Base-by-base conservation (phyloP, 2,113 vertebrate genomes). In the Chroicocephalus ridibundus region DNA sequence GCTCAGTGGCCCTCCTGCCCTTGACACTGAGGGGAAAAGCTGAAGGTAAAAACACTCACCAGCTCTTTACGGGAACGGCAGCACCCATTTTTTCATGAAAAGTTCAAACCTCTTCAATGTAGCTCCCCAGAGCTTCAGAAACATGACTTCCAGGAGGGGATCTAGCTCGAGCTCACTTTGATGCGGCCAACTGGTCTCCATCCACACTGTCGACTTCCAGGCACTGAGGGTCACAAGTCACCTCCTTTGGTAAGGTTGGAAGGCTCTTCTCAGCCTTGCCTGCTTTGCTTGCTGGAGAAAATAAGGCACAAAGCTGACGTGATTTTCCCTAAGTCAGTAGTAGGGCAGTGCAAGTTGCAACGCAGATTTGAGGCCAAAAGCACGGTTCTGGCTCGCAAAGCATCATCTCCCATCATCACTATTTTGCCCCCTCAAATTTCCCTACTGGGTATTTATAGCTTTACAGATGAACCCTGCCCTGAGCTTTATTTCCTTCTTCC, bases 401-500 rank as follows among this genome's bases (percentile, higher is more conserved):
- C 27, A n/a, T 74, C 9, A 4, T 82, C 25, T 61, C 24, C n/a
- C n/a, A 82, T 81, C 90, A 78, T 34, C 58, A 38, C 29, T 40
- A 24, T 86, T 93, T 79, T 85, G 38, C 68, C 32, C 40, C 32
- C 29, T 87, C 70, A 72, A 58, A 96, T 96, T 96, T 97, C n/a
- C 77, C 77, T 94, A 29, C 40, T 51, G 25, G 57, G 6, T 91
- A 84, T 92, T 91, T 93, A 91, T 61, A 82, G 61, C 36, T 95
- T 95, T 93, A 95, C 88, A 94, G 88, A 54, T 93, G 88, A 95
- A 79, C 88, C 52, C 62, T 77, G 40, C 88, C 75, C 74, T n/a
- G 9, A 65, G 54, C 86, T 89, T 95, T 95, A 82, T 94, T 94
- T 89, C 57, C 57, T 74, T 72, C 81, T 79, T 89, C 62, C 70